phyloP scores from a whole-genome alignment of 2,113 vertebrate genomes.

The Anguilla rostrata region DNA sequence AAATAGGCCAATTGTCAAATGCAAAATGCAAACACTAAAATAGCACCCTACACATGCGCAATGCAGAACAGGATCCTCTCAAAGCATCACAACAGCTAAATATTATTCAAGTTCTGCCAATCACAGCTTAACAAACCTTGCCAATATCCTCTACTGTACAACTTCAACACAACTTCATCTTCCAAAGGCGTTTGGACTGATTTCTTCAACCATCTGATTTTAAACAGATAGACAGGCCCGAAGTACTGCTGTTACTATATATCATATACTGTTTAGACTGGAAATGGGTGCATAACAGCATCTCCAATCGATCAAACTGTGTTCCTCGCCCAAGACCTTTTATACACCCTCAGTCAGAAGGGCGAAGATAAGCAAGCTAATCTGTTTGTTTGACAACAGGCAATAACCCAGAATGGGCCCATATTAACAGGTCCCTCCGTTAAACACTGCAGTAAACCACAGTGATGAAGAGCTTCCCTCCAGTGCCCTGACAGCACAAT shows the following conservation, averaged over 20 bases:
- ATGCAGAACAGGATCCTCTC: neutral
- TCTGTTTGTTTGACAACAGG: neutral
- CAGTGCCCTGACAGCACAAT: neutral
- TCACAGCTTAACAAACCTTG: neutral
- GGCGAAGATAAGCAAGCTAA: neutral
- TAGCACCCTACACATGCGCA: neutral
- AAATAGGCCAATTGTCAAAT: conserved; percentile 27
- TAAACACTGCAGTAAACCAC: neutral
- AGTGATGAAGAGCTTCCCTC: neutral
- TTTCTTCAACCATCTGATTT: neutral
- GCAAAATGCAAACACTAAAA: conserved; percentile 25
- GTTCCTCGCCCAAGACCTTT: neutral
- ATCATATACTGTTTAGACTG: neutral
- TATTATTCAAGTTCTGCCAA: neutral
- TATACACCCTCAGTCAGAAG: neutral
- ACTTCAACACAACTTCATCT: neutral
- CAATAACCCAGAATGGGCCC: neutral
- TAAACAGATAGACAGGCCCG: neutral
- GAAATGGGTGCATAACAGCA: neutral
- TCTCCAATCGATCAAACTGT: neutral
- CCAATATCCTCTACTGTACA: neutral
- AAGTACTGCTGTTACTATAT: neutral
- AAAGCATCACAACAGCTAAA: conserved; percentile 4
- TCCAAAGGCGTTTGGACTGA: neutral
- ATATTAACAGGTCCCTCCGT: neutral